Percentiles rank a stretch among this genome's conserved stretches.
Conservation (phyloP, 2,888 invertebrate genomes). For the Perizoma affinitatum region DNA sequence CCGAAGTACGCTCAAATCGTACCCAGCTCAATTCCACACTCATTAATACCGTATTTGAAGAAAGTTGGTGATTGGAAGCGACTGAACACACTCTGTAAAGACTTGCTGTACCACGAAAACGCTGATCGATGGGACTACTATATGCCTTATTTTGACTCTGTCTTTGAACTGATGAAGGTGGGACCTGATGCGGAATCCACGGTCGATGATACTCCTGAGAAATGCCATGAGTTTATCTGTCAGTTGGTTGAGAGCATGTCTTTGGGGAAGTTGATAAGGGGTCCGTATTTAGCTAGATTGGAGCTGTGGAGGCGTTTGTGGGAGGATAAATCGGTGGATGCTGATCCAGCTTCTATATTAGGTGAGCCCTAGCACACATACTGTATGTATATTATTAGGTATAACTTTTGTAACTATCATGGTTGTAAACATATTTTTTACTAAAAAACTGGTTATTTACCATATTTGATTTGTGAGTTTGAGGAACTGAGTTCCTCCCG, state of each 20-base stretch:
- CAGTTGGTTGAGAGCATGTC: conserved; percentile 79
- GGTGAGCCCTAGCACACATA: conserved; percentile 45
- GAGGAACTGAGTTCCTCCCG: too few species aligned
- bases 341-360: conserved; percentile 80
- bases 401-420: too few species aligned
- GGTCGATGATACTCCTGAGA: conserved; percentile 73
- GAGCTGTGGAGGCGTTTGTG: conserved; percentile 88
- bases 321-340: conserved; percentile 53
- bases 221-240: conserved; percentile 75
- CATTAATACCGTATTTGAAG: conserved; percentile 89
- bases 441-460: too few species aligned
- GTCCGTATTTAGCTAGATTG: conserved; percentile 93
- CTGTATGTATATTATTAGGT: too few species aligned
- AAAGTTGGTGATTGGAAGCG: conserved; percentile 90
- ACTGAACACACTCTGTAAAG: conserved; percentile 89
- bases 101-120: conserved; percentile 87
- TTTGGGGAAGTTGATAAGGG: conserved; percentile 84
- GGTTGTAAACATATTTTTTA: too few species aligned
- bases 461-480: too few species aligned
- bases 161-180: conserved; percentile 84
- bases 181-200: conserved; percentile 50
- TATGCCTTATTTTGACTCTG: conserved; percentile 88
- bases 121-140: conserved; percentile 90
- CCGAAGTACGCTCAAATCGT: conserved; percentile 88
- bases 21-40: conserved; percentile 87